A percentile compares a stretch with the other conserved stretches of the same genome.
Conservation (phyloP, 2,888 invertebrate species). For the Callyntrura guangdongensis region DNA sequence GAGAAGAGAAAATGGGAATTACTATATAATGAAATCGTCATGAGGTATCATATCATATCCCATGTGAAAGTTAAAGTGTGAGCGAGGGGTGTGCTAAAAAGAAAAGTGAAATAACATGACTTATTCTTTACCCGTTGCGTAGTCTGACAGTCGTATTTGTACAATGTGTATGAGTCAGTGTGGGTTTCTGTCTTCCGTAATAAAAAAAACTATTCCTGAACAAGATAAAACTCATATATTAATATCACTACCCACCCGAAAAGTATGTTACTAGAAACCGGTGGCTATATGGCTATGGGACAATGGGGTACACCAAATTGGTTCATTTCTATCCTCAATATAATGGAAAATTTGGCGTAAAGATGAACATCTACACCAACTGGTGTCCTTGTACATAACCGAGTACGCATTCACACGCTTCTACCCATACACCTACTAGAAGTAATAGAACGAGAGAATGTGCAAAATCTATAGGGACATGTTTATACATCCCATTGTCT, state of each 20-base stretch:
- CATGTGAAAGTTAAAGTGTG: conserved; percentile 57
- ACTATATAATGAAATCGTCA: conserved; percentile 5
- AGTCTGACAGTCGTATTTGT: background rate
- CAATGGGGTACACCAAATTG: background rate
- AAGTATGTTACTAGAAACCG: too few species aligned
- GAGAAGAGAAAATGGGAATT: conserved; percentile 8
- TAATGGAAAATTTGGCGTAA: conserved; percentile 30
- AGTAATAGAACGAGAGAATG: background rate
- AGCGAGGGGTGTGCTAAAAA: background rate
- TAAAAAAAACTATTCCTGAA: background rate
- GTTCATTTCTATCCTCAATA: background rate
- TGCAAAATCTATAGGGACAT: background rate
- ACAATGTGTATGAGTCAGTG: background rate
- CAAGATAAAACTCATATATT: background rate
- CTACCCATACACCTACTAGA: background rate
- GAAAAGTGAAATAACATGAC: background rate
- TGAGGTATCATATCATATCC: conserved; percentile 28
- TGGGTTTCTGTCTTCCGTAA: background rate
- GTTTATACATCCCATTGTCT: too few species aligned
- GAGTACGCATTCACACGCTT: background rate
- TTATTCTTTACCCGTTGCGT: background rate
- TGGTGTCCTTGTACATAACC: too few species aligned
- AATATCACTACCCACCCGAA: background rate
- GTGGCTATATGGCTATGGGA: background rate
- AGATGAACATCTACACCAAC: conserved; percentile 23